Percentiles rank a stretch among this genome's conserved stretches.
Evolutionary conservation across 2,113 vertebrate genomes (phyloP).

Genomic region (Mobula hypostoma): DNA sequence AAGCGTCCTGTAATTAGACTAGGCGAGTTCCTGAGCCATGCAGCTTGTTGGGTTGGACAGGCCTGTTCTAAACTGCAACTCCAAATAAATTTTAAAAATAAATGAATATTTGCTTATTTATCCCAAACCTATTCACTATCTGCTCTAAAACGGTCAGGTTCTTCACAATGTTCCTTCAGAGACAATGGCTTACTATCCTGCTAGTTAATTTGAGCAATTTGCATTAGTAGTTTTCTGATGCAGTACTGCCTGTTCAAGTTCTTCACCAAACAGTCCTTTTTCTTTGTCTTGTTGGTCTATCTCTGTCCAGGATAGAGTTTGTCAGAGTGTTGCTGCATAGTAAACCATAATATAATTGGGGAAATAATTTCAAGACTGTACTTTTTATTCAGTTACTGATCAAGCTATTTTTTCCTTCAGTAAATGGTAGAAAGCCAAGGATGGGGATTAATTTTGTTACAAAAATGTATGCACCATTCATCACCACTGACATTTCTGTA

Average conservation of each 20-base stretch:
- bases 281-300: neutral
- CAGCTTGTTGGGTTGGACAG: too few relatives aligned
- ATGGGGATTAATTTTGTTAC: neutral
- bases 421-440: neutral
- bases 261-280: neutral
- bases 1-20: too few relatives aligned
- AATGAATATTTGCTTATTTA: neutral
- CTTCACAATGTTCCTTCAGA: neutral
- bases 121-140: neutral
- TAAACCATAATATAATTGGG: neutral
- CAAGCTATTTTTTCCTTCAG: neutral
- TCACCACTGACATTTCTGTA: neutral
- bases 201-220: neutral
- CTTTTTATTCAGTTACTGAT: neutral
- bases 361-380: neutral
- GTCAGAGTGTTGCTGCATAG: neutral
- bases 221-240: neutral
- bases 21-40: too few relatives aligned
- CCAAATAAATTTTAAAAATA: too few relatives aligned
- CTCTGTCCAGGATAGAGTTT: neutral
- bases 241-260: neutral
- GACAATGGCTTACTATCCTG: neutral
- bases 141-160: neutral
- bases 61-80: too few relatives aligned
- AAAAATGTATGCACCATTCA: neutral